Base-by-base conservation (phyloP, 2,888 invertebrate species). In the Tenodera sinensis region DNA sequence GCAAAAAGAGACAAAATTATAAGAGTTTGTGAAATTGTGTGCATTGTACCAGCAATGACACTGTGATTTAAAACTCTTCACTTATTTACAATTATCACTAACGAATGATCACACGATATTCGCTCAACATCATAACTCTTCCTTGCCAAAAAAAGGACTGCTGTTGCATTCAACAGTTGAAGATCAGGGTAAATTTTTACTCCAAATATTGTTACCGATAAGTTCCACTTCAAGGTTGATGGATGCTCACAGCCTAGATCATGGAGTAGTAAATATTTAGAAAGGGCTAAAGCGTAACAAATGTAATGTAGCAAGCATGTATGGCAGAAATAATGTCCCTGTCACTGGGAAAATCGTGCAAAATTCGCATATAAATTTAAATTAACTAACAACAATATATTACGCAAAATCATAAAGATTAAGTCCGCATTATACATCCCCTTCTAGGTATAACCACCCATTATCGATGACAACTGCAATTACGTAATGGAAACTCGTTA, bases 1-100 rank as follows among this genome's bases (percentile, higher is more conserved):
- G 85, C 84, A 47, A 91, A 81, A 85, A 90, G 86, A 87, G 88
- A 90, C 28, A 90, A 88, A 83, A 90, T 89, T 87, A 90, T 86
- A 42, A 90, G 83, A 88, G 89, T 90, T 87, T 87, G 84, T 82
- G 71, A 84, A 83, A 89, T 83, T 89, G 87, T 89, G 84, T 90
- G 88, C 90, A 90, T 90, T 89, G 89, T 89, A 88, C 83, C 83
- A 85, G 83, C 85, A 84, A 88, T 42, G 81, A 42, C 83, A 71
- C 47, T 15, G 83, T 83, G 83, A 71, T 87, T 54, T 84, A 84
- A 28, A 54, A 54, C 30, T 71, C 42, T 42, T 42, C 84, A 54
- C 28, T 83, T 27, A 71, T 28, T 54, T 83, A 25, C 27, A 30
- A 30, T 27, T 86, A 86, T 34, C 83, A 71, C 71, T 47, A 89